Evolutionary conservation across 92 coral and sea anemone genomes (phyloP), one percentile per base, ranked within the genome.

Genomic region (Desmophyllum pertusum): DNA sequence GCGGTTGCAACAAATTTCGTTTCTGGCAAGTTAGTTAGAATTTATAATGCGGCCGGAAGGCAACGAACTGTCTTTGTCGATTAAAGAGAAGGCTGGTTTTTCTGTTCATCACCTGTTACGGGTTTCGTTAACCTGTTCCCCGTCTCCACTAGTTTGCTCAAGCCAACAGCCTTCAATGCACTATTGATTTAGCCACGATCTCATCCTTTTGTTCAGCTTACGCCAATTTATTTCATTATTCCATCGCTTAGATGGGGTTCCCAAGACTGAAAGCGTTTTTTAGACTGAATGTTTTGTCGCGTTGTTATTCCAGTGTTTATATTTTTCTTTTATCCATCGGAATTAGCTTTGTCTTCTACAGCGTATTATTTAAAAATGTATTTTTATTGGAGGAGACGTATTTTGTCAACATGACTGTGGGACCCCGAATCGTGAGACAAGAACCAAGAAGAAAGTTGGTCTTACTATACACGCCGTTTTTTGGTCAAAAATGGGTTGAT

Each of bases 391-490:
- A 70, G 1, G 63, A 27, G 68, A 59, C 50, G 17, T 70, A 81
- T 70, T 81, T 81, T 70, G 31, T 73, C 55, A 59, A 82, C 71
- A 71, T 71, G 6, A 52, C 86, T 40, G 46, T 82, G 19, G 78
- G 38, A 55, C 41, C 6, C 15, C 86, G 86, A n/a, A 6, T 21
- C 41, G 50, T 76, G 66, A 84, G 68, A 66, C 29, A 81, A 19
- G 73, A 43, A 27, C 71, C 85, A 11, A 21, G 62, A 41, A 70
- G 15, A 2, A 92, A 89, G 86, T 78, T 93, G 37, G 84, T 93
- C 25, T 71, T 93, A 17, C 79, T 93, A 23, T 91, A 91, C 65
- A 91, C 97, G 3, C 70, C 76, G 27, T 93, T 89, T 70, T 93
- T 93, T 80, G 90, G 88, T 3, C 78, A 77, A 9, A 66, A 72